Percentiles rank a stretch among this genome's conserved stretches.
phyloP scores from a whole-genome alignment of 1,140 invertebrate genomes.

The Eupristina koningsbergeri region DNA sequence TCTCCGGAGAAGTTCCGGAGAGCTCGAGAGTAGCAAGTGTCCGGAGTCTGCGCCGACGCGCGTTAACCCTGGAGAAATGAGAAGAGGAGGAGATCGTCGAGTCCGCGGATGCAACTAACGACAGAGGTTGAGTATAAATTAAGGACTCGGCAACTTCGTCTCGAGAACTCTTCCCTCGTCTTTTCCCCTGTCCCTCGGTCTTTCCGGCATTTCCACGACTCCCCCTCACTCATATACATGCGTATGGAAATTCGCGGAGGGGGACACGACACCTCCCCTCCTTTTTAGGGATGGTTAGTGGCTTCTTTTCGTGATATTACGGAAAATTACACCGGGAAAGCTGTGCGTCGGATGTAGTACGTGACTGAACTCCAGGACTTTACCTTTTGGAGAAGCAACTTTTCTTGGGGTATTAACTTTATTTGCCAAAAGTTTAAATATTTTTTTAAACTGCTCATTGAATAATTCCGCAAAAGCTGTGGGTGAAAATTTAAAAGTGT shows the following conservation, averaged over 20 bases:
- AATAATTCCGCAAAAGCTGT: neutral
- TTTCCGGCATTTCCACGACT: neutral
- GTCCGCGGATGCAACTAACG: slow-evolving; percentile 36
- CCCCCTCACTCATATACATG: neutral
- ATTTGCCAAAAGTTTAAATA: neutral
- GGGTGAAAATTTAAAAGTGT: neutral
- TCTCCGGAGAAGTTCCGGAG: slow-evolving; percentile 71
- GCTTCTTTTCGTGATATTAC: slow-evolving; percentile 14
- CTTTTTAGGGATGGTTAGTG: too few species aligned
- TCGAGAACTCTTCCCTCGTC: slow-evolving; percentile 27
- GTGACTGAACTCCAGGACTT: neutral
- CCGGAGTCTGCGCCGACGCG: slow-evolving; percentile 52
- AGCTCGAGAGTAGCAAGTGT: slow-evolving; percentile 57
- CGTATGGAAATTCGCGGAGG: slow-evolving; percentile 7
- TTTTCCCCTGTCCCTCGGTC: neutral
- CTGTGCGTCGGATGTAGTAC: neutral
- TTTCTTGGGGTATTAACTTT: neutral
- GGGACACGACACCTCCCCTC: neutral
- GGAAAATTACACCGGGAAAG: neutral
- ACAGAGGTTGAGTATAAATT: slow-evolving; percentile 56
- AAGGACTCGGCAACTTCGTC: slow-evolving; percentile 60
- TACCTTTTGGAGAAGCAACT: neutral
- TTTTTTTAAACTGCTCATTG: neutral
- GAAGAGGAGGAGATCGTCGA: neutral
- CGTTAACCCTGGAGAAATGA: slow-evolving; percentile 20